phyloP scores from a whole-genome alignment of 2,113 vertebrate species.

The Platycercus adscitus region DNA sequence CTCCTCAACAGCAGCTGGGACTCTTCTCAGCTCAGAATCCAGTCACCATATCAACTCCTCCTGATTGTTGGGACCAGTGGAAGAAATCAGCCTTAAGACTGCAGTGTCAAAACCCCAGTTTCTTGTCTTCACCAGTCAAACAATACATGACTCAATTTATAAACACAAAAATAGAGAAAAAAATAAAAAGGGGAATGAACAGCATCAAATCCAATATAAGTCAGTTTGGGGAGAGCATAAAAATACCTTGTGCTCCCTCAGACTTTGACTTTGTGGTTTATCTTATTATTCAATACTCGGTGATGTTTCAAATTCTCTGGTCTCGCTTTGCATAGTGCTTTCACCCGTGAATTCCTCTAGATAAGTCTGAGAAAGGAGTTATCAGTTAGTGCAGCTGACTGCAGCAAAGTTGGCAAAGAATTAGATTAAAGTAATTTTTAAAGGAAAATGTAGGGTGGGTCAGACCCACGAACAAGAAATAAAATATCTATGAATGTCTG shows the following conservation, averaged over 20 bases:
- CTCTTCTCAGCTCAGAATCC: background rate
- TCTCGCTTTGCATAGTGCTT: slow-evolving; percentile 34
- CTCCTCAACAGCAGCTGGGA: background rate
- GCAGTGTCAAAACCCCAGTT: background rate
- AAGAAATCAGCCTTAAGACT: background rate
- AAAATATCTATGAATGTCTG: background rate
- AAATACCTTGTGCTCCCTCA: background rate
- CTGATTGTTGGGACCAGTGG: background rate
- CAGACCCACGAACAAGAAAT: background rate
- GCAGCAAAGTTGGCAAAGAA: slow-evolving; percentile 16
- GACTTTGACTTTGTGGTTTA: slow-evolving; percentile 35
- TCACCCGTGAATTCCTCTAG: slow-evolving; percentile 39
- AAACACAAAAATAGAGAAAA: background rate
- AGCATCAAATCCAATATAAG: background rate
- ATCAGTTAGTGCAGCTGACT: slow-evolving; percentile 40
- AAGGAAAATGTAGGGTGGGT: background rate
- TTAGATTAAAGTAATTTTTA: background rate
- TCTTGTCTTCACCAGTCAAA: background rate
- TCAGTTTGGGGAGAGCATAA: background rate
- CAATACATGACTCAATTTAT: background rate
- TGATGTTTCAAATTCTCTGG: slow-evolving; percentile 28
- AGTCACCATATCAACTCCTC: background rate
- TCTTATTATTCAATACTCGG: slow-evolving; percentile 11
- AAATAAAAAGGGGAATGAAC: background rate
- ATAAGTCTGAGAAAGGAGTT: slow-evolving; percentile 18